Conservation (phyloP, 2,113 vertebrate species). For the Ranitomeya imitator region DNA sequence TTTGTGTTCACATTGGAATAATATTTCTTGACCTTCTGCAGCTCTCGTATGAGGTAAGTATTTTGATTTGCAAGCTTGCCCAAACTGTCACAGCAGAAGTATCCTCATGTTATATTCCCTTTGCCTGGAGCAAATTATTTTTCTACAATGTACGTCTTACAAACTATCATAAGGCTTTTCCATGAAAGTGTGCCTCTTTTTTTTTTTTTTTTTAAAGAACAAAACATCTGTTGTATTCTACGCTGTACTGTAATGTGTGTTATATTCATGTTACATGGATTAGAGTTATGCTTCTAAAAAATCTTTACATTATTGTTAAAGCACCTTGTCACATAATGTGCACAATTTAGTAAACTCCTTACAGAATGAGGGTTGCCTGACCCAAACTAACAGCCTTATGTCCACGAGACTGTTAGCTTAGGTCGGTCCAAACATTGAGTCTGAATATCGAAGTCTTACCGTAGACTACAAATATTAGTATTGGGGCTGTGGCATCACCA, state of each 20-base stretch:
- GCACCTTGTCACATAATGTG: too few species aligned
- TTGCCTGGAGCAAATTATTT: constrained; percentile 23
- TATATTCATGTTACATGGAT: background rate
- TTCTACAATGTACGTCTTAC: constrained; percentile 1
- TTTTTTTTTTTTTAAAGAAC: too few species aligned
- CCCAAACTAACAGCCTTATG: too few species aligned
- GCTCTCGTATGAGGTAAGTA: constrained; percentile 3
- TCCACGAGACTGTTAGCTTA: too few species aligned
- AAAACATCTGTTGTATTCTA: background rate
- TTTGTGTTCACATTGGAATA: constrained; percentile 33
- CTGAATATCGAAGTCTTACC: too few species aligned
- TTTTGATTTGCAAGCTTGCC: constrained; percentile 28
- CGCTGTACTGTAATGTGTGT: background rate
- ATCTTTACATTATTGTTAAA: too few species aligned
- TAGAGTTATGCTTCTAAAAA: background rate
- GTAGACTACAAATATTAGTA: too few species aligned
- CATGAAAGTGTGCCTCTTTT: background rate
- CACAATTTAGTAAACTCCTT: too few species aligned
- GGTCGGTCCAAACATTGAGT: too few species aligned
- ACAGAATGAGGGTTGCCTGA: too few species aligned
- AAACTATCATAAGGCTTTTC: background rate
- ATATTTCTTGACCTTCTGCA: constrained; percentile 23
- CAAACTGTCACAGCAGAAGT: constrained; percentile 40
- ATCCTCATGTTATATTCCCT: constrained; percentile 12
- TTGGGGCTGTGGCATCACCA: too few species aligned